Evolutionary conservation across 2,113 vertebrate genomes (phyloP).

Genomic region (Panthera uncia): DNA sequence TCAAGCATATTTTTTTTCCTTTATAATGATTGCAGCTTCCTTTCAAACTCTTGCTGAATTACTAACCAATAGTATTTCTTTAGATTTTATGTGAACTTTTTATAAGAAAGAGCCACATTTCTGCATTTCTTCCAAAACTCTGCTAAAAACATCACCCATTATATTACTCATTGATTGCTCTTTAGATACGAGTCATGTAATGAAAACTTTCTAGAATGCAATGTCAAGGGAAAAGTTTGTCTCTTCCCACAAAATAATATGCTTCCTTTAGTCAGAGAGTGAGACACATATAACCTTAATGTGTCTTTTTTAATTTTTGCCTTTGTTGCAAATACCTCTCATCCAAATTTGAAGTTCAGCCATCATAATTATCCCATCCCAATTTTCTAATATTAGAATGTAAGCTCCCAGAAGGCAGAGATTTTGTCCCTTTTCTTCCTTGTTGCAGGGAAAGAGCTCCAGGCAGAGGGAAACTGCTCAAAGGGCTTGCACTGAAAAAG

Average conservation of each 20-base stretch:
- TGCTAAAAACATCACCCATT: background rate
- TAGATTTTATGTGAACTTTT: background rate
- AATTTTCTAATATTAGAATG: background rate
- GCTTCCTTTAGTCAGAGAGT: background rate
- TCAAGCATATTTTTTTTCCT: constrained; percentile 16
- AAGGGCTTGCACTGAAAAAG: background rate
- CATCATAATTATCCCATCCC: background rate
- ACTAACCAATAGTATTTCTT: background rate
- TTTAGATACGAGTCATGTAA: constrained; percentile 6
- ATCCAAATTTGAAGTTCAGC: constrained; percentile 7
- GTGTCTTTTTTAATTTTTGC: background rate
- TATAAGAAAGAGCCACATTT: constrained; percentile 25
- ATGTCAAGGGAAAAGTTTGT: background rate
- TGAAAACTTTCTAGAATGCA: background rate
- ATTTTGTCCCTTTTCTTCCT: constrained; percentile 5
- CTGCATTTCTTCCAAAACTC: background rate
- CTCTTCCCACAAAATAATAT: constrained; percentile 20
- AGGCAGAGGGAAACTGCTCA: background rate
- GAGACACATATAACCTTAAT: constrained; percentile 16
- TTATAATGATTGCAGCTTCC: background rate
- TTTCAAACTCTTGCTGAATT: background rate
- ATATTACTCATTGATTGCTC: background rate
- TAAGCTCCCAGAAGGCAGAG: background rate
- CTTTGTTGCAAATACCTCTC: background rate
- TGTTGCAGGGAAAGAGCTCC: background rate